Conservation (phyloP, 2,113 vertebrate species). For the Datnioides undecimradiatus region DNA sequence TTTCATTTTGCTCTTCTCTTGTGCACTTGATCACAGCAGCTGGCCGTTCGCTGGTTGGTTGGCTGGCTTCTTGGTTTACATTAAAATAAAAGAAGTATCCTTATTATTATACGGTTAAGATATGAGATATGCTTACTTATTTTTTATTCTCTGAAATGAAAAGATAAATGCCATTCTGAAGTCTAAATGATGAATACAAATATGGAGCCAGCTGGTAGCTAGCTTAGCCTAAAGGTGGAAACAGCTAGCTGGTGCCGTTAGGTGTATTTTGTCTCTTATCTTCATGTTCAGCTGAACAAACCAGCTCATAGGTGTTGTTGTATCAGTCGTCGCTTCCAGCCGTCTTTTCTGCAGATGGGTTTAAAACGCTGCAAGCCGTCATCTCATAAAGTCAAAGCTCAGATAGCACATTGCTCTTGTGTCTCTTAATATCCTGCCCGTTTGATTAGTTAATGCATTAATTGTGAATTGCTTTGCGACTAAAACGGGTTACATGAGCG, state of each 20-base stretch:
- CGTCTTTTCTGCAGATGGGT: neutral
- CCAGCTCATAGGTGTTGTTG: too few relatives aligned
- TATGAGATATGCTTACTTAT: too few relatives aligned
- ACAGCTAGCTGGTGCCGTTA: too few relatives aligned
- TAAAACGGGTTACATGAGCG: neutral
- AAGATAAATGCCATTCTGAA: too few relatives aligned
- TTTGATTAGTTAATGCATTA: neutral
- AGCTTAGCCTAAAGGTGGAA: too few relatives aligned
- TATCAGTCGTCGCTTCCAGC: neutral
- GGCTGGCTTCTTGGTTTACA: neutral
- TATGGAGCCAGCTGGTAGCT: neutral
- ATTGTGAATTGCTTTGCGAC: neutral
- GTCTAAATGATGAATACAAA: too few relatives aligned
- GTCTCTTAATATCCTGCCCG: neutral
- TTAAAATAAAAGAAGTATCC: too few relatives aligned
- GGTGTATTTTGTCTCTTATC: too few relatives aligned
- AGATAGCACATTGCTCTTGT: neutral
- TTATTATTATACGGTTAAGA: too few relatives aligned
- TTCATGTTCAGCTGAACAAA: too few relatives aligned
- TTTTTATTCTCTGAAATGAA: too few relatives aligned
- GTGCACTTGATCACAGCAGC: neutral
- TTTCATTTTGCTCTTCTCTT: neutral
- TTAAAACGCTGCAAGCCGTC: neutral
- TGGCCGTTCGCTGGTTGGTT: too few relatives aligned
- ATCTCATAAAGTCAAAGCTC: neutral